Evolutionary conservation across 1,140 invertebrate genomes (phyloP).

Genomic region (Pseudachorutes palmiensis): DNA sequence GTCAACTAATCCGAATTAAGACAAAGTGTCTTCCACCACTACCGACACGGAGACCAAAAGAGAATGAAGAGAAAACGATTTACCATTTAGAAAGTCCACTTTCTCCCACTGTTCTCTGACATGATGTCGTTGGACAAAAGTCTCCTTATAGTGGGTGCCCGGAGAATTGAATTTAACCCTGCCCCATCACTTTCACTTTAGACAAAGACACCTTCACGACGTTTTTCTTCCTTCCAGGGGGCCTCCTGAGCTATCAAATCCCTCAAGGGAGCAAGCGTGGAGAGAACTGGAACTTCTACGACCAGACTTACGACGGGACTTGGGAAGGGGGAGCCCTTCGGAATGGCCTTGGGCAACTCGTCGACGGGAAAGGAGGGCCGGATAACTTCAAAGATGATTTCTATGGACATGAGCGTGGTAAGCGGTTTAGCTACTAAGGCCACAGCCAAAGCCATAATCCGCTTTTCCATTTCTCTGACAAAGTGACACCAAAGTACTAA

Average conservation of each 20-base stretch:
- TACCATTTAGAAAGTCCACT: too few relatives aligned
- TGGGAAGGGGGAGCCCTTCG: constrained; percentile 58
- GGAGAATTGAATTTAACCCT: background rate
- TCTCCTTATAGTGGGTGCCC: background rate
- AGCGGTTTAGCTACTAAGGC: too few relatives aligned
- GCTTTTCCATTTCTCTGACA: too few relatives aligned
- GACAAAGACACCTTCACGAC: background rate
- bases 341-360: constrained; percentile 77
- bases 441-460: too few relatives aligned
- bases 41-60: too few relatives aligned
- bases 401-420: constrained; percentile 50
- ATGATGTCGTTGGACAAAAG: too few relatives aligned
- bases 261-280: constrained; percentile 68
- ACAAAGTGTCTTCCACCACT: constrained; percentile 17
- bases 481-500: too few relatives aligned
- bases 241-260: constrained; percentile 71
- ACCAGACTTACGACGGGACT: constrained; percentile 84
- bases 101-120: too few relatives aligned
- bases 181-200: background rate
- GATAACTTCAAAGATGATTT: constrained; percentile 66
- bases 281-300: constrained; percentile 71
- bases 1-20: constrained; percentile 32
- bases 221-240: constrained; percentile 50
- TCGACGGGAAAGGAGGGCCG: constrained; percentile 63
- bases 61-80: background rate